These are phyloP conservation scores for Balanococcus diminutus DNA, from an alignment of 2,888 invertebrate genomes.

Conservation along the genomic window DNA sequence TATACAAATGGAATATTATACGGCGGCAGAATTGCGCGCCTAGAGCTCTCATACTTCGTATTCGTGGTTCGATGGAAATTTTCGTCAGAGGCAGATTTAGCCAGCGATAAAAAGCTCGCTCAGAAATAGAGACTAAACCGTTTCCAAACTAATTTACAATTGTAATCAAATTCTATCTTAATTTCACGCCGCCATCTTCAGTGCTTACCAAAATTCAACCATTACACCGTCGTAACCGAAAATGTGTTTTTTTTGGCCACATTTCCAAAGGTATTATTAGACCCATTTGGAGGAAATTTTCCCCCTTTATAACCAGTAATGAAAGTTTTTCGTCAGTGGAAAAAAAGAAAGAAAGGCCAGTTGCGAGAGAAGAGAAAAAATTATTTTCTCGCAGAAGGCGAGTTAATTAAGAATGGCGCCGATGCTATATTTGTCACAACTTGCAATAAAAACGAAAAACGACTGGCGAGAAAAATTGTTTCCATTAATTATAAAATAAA, in stretches of 20 bases:
- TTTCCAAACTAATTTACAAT: not conserved
- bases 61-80: not conserved
- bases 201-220: not conserved
- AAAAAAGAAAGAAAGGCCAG: not conserved
- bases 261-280: not conserved
- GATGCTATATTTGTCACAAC: not conserved
- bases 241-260: not conserved
- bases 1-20: not conserved
- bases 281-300: not conserved
- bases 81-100: not conserved
- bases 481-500: not conserved
- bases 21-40: not conserved
- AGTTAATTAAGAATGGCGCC: not conserved
- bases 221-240: not conserved
- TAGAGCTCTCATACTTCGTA: not conserved
- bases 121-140: not conserved
- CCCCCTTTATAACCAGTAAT: not conserved
- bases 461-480: not conserved
- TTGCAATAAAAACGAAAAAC: not conserved
- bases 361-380: not conserved
- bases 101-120: not conserved
- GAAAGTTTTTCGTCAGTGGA: not conserved
- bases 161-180: constrained; percentile 1
- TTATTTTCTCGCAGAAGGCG: not conserved
- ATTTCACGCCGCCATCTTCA: not conserved